phyloP scores from a whole-genome alignment of 53 echinoderm and acorn worm genomes.

The Stichopus horrens region DNA sequence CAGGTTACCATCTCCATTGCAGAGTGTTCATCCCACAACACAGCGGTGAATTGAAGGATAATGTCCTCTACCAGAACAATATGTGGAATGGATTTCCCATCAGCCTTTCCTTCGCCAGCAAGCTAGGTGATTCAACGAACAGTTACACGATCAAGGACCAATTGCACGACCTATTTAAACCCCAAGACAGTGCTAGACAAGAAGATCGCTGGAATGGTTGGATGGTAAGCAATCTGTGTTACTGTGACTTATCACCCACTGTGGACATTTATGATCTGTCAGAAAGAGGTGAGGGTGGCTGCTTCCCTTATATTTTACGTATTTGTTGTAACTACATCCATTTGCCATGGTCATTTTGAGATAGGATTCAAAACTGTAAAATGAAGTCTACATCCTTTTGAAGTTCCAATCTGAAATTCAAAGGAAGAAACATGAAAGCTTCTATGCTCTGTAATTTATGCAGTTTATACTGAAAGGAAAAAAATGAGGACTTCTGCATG shows the following conservation, averaged over 20 bases:
- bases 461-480: too few species aligned
- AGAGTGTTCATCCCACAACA: slow-evolving; percentile 72
- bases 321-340: too few species aligned
- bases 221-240: slow-evolving; percentile 56
- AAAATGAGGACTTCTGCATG: too few species aligned
- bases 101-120: slow-evolving; percentile 63
- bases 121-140: slow-evolving; percentile 43
- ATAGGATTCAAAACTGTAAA: too few species aligned
- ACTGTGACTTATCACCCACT: not conserved
- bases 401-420: too few species aligned
- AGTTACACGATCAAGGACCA: slow-evolving; percentile 45
- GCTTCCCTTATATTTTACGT: too few species aligned
- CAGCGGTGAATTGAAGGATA: slow-evolving; percentile 37
- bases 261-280: not conserved
- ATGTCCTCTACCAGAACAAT: slow-evolving; percentile 55
- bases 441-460: too few species aligned
- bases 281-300: not conserved
- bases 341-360: too few species aligned
- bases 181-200: slow-evolving; percentile 45
- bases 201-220: slow-evolving; percentile 70
- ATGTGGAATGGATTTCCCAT: slow-evolving; percentile 65
- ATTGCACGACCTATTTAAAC: slow-evolving; percentile 53
- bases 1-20: not conserved
- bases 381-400: too few species aligned
- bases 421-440: too few species aligned